Base-by-base conservation (phyloP, 2,113 vertebrate species). In the Microtus ochrogaster region DNA sequence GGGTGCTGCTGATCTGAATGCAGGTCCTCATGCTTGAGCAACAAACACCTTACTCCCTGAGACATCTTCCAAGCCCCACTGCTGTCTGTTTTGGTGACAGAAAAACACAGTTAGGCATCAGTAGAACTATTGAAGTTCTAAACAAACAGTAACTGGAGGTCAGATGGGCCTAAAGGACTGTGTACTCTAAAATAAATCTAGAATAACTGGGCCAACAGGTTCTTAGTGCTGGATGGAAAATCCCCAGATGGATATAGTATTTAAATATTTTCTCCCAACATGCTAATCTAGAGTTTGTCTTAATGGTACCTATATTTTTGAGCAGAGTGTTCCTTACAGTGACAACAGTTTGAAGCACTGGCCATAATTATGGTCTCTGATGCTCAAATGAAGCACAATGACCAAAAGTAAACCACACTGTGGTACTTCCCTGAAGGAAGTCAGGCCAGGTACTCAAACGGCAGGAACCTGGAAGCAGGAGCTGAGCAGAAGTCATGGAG, bases 101-200 rank as follows among this genome's bases (percentile, higher is more conserved):
- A 92, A 84, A 19, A 84, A 19, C 13, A 55, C 4, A 65, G 68
- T 82, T 83, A 49, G 44, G 33, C 19, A 52, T 90, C n/a, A 93
- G 49, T 61, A 93, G n/a, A 92, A 81, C 41, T 33, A 85, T 0
- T 61, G 47, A 66, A 36, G 21, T 76, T 90, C 84, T 14, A 89
- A 72, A 94, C 72, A 55, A 47, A 79, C 7, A 73, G 41, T 73
- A 88, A 90, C 72, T 74, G 36, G 63, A 85, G 94, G 41, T 30
- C 74, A 92, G 68, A 86, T 84, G 58, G 79, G 52, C 83, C 74
- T 78, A 83, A 92, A 94, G 68, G 44, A 36, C 16, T 83, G 12
- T 58, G 12, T 7, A 9, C 2, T 39, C 44, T 84, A 49, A 94
- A 78, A 79, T 68, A 77, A 65, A 66, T n/a, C 86, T 26, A 86